These are phyloP conservation scores for Xiphophorus hellerii DNA, from an alignment of 2,113 vertebrate genomes.

Conservation along the genomic window DNA sequence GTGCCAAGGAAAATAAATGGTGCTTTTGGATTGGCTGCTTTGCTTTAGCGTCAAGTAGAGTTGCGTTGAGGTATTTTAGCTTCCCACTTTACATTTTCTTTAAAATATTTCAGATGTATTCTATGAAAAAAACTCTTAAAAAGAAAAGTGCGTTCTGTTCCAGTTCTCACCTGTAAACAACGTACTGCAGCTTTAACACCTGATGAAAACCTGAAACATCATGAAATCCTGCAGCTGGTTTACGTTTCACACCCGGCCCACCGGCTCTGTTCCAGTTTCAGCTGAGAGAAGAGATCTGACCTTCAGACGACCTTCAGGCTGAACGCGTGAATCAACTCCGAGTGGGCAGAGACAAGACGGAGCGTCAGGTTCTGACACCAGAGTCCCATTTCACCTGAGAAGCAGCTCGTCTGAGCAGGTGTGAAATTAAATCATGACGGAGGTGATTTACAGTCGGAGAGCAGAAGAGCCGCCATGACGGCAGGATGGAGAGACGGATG, in stretches of 20 bases:
- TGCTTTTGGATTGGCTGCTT: too few species aligned
- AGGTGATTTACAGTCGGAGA: constrained; percentile 32
- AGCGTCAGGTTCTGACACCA: constrained; percentile 20
- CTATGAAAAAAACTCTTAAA: too few species aligned
- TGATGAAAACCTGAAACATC: not conserved
- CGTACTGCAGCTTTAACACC: too few species aligned
- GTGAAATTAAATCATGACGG: constrained; percentile 51
- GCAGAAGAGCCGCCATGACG: constrained; percentile 9
- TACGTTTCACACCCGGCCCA: not conserved
- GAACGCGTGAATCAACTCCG: not conserved
- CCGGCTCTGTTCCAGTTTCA: not conserved
- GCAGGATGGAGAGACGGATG: too few species aligned
- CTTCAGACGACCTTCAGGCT: not conserved
- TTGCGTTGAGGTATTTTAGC: too few species aligned
- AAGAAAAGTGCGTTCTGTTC: too few species aligned
- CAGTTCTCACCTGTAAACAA: too few species aligned
- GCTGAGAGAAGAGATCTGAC: not conserved
- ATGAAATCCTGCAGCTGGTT: not conserved
- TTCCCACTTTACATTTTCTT: too few species aligned
- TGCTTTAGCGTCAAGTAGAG: too few species aligned
- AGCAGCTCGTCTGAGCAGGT: constrained; percentile 45
- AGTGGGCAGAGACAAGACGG: constrained; percentile 1
- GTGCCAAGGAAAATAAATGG: too few species aligned
- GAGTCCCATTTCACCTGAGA: constrained; percentile 31
- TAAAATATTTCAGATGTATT: too few species aligned